A percentile compares a stretch with the other conserved stretches of the same genome.
Conservation (phyloP, 2,113 vertebrate species). For the Nycticebus coucang region DNA sequence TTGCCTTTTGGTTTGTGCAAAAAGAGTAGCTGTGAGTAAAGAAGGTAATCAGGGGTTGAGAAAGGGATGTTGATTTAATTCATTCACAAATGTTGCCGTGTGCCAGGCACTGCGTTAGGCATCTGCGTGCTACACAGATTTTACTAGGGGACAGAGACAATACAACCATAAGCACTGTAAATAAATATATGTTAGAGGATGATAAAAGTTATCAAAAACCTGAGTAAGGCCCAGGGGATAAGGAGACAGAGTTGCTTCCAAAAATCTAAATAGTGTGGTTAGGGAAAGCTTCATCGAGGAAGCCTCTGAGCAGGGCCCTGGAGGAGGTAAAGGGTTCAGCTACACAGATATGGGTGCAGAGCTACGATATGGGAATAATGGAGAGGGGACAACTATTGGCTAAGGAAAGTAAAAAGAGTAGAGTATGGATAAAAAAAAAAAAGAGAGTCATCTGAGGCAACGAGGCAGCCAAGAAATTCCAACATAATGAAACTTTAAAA, state of each 20-base stretch:
- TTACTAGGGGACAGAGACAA: not conserved
- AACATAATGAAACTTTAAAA: conserved; percentile 1
- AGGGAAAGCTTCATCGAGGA: not conserved
- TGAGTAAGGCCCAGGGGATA: not conserved
- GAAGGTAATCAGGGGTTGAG: not conserved
- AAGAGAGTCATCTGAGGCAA: not conserved
- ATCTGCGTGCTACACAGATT: not conserved
- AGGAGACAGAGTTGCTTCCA: not conserved
- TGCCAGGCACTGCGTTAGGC: not conserved
- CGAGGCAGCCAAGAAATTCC: not conserved
- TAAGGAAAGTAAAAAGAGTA: not conserved
- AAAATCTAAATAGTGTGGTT: not conserved
- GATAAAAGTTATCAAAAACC: not conserved
- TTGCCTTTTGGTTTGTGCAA: not conserved
- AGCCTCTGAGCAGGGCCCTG: not conserved
- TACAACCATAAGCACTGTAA: not conserved
- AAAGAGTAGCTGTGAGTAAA: not conserved
- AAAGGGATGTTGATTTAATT: not conserved
- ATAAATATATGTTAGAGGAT: not conserved
- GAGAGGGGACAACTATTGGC: not conserved
- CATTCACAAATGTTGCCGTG: not conserved
- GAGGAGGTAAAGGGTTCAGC: not conserved
- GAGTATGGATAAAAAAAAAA: not conserved
- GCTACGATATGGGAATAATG: not conserved
- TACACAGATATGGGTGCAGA: not conserved